Percentiles rank a stretch among this genome's conserved stretches.
phyloP scores from a whole-genome alignment of 2,797 vertebrate genomes.

The Allobates femoralis region DNA sequence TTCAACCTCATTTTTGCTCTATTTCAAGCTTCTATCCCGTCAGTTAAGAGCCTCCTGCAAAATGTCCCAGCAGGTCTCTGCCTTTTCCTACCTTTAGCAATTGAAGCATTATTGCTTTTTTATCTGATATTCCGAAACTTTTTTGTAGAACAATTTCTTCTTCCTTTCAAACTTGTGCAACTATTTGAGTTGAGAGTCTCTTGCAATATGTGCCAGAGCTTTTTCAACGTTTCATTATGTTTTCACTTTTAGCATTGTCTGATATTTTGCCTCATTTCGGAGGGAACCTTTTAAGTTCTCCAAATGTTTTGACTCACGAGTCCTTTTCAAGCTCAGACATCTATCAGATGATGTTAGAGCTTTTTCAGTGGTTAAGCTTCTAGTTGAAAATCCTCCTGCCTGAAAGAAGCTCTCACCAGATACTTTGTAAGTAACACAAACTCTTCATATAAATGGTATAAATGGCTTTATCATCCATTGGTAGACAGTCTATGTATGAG shows the following conservation, averaged over 20 bases:
- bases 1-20: background rate
- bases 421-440: background rate
- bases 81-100: too few species aligned
- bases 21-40: background rate
- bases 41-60: background rate
- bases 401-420: conserved; percentile 7
- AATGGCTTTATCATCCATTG: background rate
- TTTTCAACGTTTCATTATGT: background rate
- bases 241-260: background rate
- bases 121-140: too few species aligned
- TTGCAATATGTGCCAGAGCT: background rate
- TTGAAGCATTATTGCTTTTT: too few species aligned
- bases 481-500: too few species aligned
- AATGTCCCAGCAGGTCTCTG: background rate
- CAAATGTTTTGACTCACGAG: background rate
- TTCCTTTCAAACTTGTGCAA: too few species aligned
- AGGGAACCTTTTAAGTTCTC: background rate
- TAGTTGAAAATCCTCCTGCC: background rate
- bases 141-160: too few species aligned
- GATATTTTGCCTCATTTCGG: background rate
- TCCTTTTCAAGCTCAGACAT: background rate
- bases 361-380: background rate
- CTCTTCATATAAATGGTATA: background rate
- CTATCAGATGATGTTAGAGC: background rate
- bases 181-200: background rate